phyloP scores from a whole-genome alignment of 2,797 vertebrate species.

The Coregonus suidteri region DNA sequence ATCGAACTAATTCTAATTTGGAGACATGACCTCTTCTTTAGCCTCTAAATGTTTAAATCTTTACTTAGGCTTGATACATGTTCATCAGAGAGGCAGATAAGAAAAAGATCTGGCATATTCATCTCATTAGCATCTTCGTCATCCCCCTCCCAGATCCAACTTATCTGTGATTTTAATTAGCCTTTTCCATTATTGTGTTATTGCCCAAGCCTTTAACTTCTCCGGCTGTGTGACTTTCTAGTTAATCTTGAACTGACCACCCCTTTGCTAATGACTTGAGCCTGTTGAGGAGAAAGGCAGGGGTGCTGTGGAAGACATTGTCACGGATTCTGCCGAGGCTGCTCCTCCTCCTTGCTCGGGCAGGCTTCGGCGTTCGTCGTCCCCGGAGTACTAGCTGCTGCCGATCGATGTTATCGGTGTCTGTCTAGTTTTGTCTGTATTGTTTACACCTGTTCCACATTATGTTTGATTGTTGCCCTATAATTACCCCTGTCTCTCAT shows the following conservation, averaged over 20 bases:
- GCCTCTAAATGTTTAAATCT: slow-evolving; percentile 24
- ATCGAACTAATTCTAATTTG: slow-evolving; percentile 20
- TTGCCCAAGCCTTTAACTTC: slow-evolving; percentile 73
- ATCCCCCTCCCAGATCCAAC: slow-evolving; percentile 69
- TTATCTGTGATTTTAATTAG: slow-evolving; percentile 72
- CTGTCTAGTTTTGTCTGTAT: too few species aligned
- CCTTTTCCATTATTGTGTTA: slow-evolving; percentile 80
- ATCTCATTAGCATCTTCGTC: slow-evolving; percentile 74
- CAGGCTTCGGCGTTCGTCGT: too few species aligned
- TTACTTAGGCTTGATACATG: slow-evolving; percentile 34
- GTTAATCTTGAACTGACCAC: slow-evolving; percentile 82
- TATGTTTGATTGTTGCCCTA: too few species aligned
- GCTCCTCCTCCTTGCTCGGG: too few species aligned
- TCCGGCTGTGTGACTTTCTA: slow-evolving; percentile 72
- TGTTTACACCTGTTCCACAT: too few species aligned
- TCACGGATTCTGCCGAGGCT: too few species aligned
- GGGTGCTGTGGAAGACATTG: slow-evolving; percentile 39
- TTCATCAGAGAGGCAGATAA: slow-evolving; percentile 37
- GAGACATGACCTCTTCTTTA: slow-evolving; percentile 29
- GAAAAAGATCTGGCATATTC: slow-evolving; percentile 67
- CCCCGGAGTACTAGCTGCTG: too few species aligned
- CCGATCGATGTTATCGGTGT: too few species aligned
- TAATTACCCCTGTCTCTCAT: too few species aligned
- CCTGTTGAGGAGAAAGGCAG: slow-evolving; percentile 75
- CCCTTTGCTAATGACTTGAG: slow-evolving; percentile 80